Base-by-base conservation (phyloP, 2,113 vertebrate species). In the Hippocampus zosterae region DNA sequence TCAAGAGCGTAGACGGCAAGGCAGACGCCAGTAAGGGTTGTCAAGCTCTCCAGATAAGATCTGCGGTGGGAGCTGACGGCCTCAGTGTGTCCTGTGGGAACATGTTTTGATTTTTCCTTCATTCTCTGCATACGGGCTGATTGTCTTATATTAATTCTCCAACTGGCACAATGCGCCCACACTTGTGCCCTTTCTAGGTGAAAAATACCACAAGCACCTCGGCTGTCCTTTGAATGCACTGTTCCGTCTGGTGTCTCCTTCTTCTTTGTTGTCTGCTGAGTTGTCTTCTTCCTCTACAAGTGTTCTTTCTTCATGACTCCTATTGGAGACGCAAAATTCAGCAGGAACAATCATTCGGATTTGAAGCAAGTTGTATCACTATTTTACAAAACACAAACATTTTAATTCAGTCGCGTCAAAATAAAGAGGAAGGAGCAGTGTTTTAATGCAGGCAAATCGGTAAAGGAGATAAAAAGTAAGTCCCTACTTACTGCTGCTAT, bases 31-130 rank as follows among this genome's bases (percentile, higher is more conserved):
- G 70, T 70, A 41, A 74, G 81, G 80, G 84, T 85, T 88, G 86
- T 89, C 84, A 81, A 27, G 21, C 75, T 71, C 79, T 88, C 83
- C 84, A 86, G 89, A 91, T 91, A 88, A 91, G 79, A 82, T 79
- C 82, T 76, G 62, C 81, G 75, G 72, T 83, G 87, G 76, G 86
- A 87, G 75, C 84, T 67, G 70, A 69, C 71, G 77, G 66, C 56
- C 65, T 74, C 70, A 19, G 16, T 53, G 53, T 75, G 72, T 90
- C 88, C 87, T 87, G 87, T 91, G 88, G 88, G 85, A 89, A 27
- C 68, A 66, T 70, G 67, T 63, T 46, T 67, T 57, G 71, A 76
- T 79, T 76, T 72, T 75, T 86, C 81, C 83, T 18, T 27, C 27
- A 7, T 60, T 60, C 13, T 33, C 15, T 60, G 57, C 27, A 33